These are phyloP conservation scores for Sympetrum striolatum DNA, from an alignment of 2,888 invertebrate genomes.

Conservation along the genomic window DNA sequence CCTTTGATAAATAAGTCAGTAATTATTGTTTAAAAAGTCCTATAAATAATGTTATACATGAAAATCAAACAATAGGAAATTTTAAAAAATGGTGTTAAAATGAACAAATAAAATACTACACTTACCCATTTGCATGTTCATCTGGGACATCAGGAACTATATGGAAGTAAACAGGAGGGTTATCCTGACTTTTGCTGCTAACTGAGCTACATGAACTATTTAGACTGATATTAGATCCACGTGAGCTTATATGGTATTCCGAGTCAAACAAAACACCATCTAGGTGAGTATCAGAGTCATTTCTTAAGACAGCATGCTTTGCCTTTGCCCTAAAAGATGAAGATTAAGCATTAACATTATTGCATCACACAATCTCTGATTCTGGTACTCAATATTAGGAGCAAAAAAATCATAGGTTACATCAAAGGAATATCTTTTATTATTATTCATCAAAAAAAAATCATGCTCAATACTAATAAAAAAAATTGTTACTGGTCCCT, in stretches of 20 bases:
- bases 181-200: conserved; percentile 64
- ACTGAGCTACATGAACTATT: conserved; percentile 67
- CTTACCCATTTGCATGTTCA: conserved; percentile 55
- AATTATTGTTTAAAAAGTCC: no score
- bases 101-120: background rate
- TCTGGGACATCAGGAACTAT: conserved; percentile 51
- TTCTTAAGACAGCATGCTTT: conserved; percentile 57
- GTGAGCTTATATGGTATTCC: conserved; percentile 56
- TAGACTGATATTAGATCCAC: conserved; percentile 66
- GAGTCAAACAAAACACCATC: conserved; percentile 63
- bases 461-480: no score
- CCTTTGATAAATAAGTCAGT: no score
- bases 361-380: background rate
- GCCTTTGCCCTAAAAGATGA: conserved; percentile 46
- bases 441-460: no score
- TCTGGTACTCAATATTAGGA: no score
- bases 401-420: no score
- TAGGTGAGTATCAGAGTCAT: conserved; percentile 63
- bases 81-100: no score
- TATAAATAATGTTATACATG: no score
- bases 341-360: background rate
- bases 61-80: no score
- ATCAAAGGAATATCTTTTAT: no score
- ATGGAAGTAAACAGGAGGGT: conserved; percentile 58
- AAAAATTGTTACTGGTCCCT: no score